Base-by-base conservation (phyloP, 2,113 vertebrate genomes). In the Ursus arctos region DNA sequence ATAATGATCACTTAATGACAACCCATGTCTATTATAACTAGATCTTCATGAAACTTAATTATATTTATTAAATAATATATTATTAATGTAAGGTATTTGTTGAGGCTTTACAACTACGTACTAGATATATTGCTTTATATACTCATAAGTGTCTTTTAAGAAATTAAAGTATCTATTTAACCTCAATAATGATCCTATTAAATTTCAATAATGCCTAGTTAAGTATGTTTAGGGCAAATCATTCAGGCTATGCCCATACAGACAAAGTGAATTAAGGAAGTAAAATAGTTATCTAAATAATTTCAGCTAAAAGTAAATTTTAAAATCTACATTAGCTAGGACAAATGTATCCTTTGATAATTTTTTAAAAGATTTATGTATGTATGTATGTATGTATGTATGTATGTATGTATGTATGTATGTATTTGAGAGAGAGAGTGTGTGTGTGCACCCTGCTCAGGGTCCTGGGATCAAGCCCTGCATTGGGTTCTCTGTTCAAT, bases 181-280 rank as follows among this genome's bases (percentile, higher is more conserved):
- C 92, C 67, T 97, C 82, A 93, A 43, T 87, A 95, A 98, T 92
- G 53, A 96, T 74, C 89, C 67, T 95, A 85, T 97, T 96, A 97
- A 90, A 96, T 83, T 97, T 97, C 59, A 96, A 97, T 96, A 96
- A 96, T 97, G 94, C 81, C 61, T 97, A 95, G 67, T 98, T 98
- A 97, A 97, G 26, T 95, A 80, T 96, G 74, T 96, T 95, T 97
- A 91, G 89, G 88, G 76, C 2, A 97, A 86, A 95, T 95, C 40
- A 95, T 63, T 93, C 89, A 94, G 59, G 49, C 36, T 79, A 51
- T 96, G 33, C n/a, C 28, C 24, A 88, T 83, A 96, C 5, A 88
- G 49, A 91, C 91, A 63, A 87, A 91, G 40, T 47, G 53, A 94
- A 90, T 49, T 96, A 94, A 95, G 91, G n/a, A 94, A 77, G 21